Evolutionary conservation across 2,797 vertebrate genomes (phyloP), one percentile per base, ranked within the genome.

Genomic region (Scomberomorus guttatus): DNA sequence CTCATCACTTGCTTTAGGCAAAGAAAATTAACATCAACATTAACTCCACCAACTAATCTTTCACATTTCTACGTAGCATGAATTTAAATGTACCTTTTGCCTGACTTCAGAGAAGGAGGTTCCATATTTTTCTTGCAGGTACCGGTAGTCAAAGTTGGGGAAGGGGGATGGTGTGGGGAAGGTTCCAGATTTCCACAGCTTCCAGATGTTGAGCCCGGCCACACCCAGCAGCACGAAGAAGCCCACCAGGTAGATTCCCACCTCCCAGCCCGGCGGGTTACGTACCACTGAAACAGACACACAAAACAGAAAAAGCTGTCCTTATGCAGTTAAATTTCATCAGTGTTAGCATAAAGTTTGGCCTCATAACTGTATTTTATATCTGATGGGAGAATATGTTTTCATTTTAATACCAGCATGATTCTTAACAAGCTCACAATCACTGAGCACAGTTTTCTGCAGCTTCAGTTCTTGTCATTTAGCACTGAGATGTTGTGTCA

Each of bases 61-160:
- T 27, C 11, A 42, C 55, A 29, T 37, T 18, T 72, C 17, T 34
- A 25, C 29, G 2, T 8, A 37, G 42, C 59, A 20, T 22, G n/a
- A 51, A 15, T 3, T n/a, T 9, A 39, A n/a, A 32, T 58, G 7
- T 80, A 99, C 98, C 98, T 99, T 97, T 75, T 92, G 96, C 65
- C 94, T 94, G 87, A 93, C 91, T 65, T 97, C 96, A 0, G 93
- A 87, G 72, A 92, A 93, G 2, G 94, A 95, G 3, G 91, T 96
- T 18, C 98, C 98, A 50, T 99, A 99, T 89, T 99, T 99, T 77
- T 97, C 96, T 92, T 98, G 96, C 58, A 99, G 96, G 90, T 98
- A 99, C 11, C 96, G 95, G 90, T 98, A 98, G 93, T 99, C 97
- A 7, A 99, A 99, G 94, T 99, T 99, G 2, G 98, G 98, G 89